Evolutionary conservation across 2,113 vertebrate genomes (phyloP), one percentile per base, ranked within the genome.

Genomic region (Sebastes schlegelii): DNA sequence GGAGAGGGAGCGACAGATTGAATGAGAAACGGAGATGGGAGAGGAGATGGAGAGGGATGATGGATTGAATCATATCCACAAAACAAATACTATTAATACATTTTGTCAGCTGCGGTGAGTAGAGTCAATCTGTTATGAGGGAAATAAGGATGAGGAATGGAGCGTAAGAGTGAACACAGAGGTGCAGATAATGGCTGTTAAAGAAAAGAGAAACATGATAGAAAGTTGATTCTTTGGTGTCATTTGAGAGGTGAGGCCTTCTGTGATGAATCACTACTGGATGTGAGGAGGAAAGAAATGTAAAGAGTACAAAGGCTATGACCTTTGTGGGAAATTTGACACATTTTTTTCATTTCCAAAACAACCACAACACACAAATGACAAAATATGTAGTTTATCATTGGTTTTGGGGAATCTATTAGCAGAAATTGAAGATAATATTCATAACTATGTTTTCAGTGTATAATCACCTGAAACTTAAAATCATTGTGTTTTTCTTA

Each of bases 1-100:
- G 85, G 96, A 96, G 97, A 96, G 96, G 95, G 94, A 93, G 96
- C 94, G 96, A 96, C 96, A 97, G 97, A 96, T 96, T 96, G 96
- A 95, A 95, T 87, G 95, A 96, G 95, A 96, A 95, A 92, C 90
- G 91, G 77, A 93, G 96, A 96, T 96, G 94, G 94, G 95, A 77
- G 61, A n/a, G 84, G 70, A 80, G 86, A 79, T 60, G 52, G 75
- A 65, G 54, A 43, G 74, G 19, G 83, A 81, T 79, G 85, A 86
- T 73, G 67, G 81, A 90, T 84, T 66, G 83, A 89, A 80, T 88
- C 86, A 63, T 80, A 85, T 86, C 86, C 62, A 90, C 84, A 91
- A 89, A 82, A 89, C 89, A 88, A 89, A 88, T 75, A 66, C 80
- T 81, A 88, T 91, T 89, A 92, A 97, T 97, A 96, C 93, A 96